These are phyloP conservation scores for Sciurus vulgaris DNA, from an alignment of 2,797 vertebrate species.

Conservation along the genomic window DNA sequence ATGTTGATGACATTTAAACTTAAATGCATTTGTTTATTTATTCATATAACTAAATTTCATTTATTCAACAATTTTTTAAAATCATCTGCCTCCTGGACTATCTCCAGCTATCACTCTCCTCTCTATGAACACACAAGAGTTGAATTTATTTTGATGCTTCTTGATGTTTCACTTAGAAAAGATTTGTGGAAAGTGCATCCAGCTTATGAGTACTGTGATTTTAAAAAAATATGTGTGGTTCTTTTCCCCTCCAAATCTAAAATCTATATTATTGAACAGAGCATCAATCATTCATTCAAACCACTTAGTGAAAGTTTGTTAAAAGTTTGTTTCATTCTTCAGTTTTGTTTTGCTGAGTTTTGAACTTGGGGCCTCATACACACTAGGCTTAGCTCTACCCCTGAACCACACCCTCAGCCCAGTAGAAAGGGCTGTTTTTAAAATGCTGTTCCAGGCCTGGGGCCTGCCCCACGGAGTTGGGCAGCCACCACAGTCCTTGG, in stretches of 20 bases:
- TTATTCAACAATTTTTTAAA: slow-evolving; percentile 25
- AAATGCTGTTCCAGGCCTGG: not conserved
- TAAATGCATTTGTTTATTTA: slow-evolving; percentile 17
- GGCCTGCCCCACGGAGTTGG: too few relatives aligned
- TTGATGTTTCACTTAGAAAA: slow-evolving; percentile 39
- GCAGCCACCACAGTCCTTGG: too few relatives aligned
- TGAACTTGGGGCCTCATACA: not conserved
- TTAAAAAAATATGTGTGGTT: not conserved
- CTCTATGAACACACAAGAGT: not conserved
- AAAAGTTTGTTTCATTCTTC: not conserved
- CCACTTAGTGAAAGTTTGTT: not conserved
- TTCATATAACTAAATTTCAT: too few relatives aligned
- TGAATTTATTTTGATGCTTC: slow-evolving; percentile 16
- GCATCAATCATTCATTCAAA: not conserved
- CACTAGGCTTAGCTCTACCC: not conserved
- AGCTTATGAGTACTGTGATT: not conserved
- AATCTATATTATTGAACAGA: not conserved
- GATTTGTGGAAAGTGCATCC: not conserved
- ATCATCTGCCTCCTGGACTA: not conserved
- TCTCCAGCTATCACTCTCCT: not conserved
- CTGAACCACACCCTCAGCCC: too few relatives aligned
- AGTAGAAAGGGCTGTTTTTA: not conserved
- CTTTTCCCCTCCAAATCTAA: not conserved
- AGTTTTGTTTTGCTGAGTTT: not conserved
- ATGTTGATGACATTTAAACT: not conserved